phyloP scores from a whole-genome alignment of 2,888 invertebrate species.

The Aphrophora alni region DNA sequence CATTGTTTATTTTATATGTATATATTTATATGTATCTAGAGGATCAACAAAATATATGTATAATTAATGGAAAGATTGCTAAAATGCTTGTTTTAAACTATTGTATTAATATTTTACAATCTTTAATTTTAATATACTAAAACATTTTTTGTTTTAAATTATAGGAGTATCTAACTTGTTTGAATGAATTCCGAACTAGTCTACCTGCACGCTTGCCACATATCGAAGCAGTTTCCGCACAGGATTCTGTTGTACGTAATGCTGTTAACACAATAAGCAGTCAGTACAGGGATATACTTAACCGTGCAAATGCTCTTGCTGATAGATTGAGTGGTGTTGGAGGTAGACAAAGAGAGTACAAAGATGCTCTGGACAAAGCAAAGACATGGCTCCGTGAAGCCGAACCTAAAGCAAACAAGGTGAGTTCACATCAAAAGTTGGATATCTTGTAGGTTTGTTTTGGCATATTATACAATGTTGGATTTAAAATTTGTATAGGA shows the following conservation, averaged over 20 bases:
- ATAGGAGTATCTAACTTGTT: constrained; percentile 77
- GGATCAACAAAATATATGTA: no score
- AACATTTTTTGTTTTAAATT: constrained; percentile 40
- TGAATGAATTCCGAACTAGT: constrained; percentile 88
- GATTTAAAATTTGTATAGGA: no score
- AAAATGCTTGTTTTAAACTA: no score
- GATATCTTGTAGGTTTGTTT: background rate
- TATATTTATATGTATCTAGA: no score
- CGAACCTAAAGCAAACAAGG: constrained; percentile 64
- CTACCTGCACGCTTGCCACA: constrained; percentile 83
- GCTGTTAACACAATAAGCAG: constrained; percentile 80
- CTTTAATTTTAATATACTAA: no score
- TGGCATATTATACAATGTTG: background rate
- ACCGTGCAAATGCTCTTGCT: constrained; percentile 81
- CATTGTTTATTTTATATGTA: no score
- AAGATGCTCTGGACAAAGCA: constrained; percentile 83
- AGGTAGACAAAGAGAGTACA: constrained; percentile 76
- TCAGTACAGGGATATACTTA: constrained; percentile 81
- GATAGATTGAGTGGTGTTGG: constrained; percentile 84
- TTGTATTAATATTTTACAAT: no score
- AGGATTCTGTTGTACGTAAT: constrained; percentile 77
- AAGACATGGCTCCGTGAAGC: constrained; percentile 78
- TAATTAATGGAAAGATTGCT: no score
- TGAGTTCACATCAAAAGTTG: no score
- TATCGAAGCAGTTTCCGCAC: constrained; percentile 71